A percentile compares a stretch with the other conserved stretches of the same genome.
These are phyloP conservation scores for Dascyllus trimaculatus DNA, from an alignment of 2,113 vertebrate species.

Conservation along the genomic window DNA sequence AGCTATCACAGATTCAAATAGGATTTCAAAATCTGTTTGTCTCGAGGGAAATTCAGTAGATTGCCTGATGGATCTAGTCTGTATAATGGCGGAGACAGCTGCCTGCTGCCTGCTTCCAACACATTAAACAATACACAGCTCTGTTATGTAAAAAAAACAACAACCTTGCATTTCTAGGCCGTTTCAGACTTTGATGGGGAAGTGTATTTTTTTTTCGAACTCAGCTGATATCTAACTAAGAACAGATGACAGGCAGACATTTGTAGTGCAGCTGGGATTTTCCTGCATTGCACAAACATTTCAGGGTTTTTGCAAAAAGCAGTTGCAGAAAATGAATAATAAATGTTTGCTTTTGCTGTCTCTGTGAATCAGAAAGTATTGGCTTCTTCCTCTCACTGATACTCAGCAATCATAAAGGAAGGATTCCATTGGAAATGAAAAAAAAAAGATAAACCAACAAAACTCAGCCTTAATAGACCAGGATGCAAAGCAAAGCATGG, in stretches of 20 bases:
- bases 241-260: constrained; percentile 37
- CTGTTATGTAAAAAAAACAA: not conserved
- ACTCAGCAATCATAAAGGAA: not conserved
- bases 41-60: constrained; percentile 50
- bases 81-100: constrained; percentile 27
- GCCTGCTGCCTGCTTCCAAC: constrained; percentile 7
- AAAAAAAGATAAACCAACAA: not conserved
- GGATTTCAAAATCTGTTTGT: constrained; percentile 42
- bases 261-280: not conserved
- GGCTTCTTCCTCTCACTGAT: not conserved
- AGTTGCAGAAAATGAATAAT: constrained; percentile 36
- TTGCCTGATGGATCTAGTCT: constrained; percentile 40
- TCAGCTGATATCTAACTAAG: constrained; percentile 47
- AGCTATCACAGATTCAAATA: constrained; percentile 39
- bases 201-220: constrained; percentile 11
- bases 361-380: not conserved
- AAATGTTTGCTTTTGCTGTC: constrained; percentile 29
- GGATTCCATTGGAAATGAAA: not conserved
- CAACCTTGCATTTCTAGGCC: constrained; percentile 41
- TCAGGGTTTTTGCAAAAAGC: not conserved
- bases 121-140: not conserved
- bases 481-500: not conserved
- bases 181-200: constrained; percentile 37
- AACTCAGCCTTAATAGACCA: not conserved
- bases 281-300: constrained; percentile 1